phyloP scores from a whole-genome alignment of 2,113 vertebrate genomes.

The Calidris pygmaea region DNA sequence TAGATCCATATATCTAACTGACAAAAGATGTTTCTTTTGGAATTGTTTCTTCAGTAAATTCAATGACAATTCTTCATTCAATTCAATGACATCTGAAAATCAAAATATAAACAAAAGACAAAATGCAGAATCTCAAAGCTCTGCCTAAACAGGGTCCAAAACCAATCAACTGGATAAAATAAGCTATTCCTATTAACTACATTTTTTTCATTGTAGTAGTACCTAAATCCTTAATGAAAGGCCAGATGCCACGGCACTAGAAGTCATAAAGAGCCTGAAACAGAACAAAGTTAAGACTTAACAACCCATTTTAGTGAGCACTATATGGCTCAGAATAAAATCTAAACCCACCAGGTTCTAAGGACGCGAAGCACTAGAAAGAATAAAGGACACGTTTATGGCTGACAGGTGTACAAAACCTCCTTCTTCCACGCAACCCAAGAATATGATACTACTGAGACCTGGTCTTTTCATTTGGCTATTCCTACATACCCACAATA shows the following conservation, averaged over 20 bases:
- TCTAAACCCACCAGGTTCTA: background rate
- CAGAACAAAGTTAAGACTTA: background rate
- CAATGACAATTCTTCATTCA: background rate
- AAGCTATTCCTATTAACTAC: background rate
- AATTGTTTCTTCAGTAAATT: background rate
- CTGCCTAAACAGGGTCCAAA: background rate
- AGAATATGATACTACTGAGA: background rate
- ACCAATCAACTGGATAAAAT: background rate
- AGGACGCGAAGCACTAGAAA: background rate
- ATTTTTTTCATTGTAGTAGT: background rate
- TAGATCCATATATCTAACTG: background rate
- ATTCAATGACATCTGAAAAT: background rate
- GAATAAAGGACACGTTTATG: constrained; percentile 3
- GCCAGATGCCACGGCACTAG: background rate
- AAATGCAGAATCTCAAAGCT: background rate
- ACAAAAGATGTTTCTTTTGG: background rate
- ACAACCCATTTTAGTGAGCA: constrained; percentile 7
- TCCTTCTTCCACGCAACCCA: background rate
- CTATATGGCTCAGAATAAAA: background rate
- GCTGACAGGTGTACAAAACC: background rate
- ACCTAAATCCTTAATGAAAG: background rate
- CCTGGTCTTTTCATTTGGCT: background rate
- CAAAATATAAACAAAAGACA: background rate
- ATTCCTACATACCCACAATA: background rate
- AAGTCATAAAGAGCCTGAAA: background rate